Percentiles rank a stretch among this genome's conserved stretches.
These are phyloP conservation scores for Thamnophis elegans DNA, from an alignment of 2,797 vertebrate species.

Conservation along the genomic window DNA sequence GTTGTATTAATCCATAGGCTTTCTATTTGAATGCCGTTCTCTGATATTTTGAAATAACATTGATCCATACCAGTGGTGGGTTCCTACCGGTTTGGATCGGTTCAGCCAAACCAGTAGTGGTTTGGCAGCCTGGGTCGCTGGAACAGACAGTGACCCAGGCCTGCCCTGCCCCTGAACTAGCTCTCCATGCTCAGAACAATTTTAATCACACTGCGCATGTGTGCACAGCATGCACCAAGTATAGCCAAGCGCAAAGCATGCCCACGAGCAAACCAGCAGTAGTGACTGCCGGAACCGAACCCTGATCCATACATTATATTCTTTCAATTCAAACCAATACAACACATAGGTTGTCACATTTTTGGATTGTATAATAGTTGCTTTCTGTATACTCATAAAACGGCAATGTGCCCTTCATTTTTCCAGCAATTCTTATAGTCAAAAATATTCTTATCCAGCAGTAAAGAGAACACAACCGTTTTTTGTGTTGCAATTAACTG, in stretches of 20 bases:
- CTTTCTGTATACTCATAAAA: background rate
- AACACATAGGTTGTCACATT: background rate
- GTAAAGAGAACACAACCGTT: background rate
- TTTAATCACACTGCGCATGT: too few species aligned
- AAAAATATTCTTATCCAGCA: slow-evolving; percentile 3
- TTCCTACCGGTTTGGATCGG: too few species aligned
- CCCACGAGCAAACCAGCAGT: too few species aligned
- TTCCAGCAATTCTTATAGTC: background rate
- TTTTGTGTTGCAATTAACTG: background rate
- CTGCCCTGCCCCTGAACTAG: too few species aligned
- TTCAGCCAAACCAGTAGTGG: too few species aligned
- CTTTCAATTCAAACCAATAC: background rate
- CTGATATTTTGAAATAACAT: background rate
- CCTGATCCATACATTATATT: background rate
- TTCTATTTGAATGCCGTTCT: background rate
- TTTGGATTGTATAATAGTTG: background rate
- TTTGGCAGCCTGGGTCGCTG: too few species aligned
- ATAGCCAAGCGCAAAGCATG: too few species aligned
- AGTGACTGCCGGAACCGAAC: too few species aligned
- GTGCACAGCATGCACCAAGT: too few species aligned
- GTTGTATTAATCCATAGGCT: background rate
- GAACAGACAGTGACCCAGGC: too few species aligned
- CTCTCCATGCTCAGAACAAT: too few species aligned
- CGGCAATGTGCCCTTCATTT: background rate
- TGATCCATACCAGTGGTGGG: background rate